Evolutionary conservation across 23 tunicate genomes (phyloP), one percentile per base, ranked within the genome.

Genomic region (Aplidium turbinatum): DNA sequence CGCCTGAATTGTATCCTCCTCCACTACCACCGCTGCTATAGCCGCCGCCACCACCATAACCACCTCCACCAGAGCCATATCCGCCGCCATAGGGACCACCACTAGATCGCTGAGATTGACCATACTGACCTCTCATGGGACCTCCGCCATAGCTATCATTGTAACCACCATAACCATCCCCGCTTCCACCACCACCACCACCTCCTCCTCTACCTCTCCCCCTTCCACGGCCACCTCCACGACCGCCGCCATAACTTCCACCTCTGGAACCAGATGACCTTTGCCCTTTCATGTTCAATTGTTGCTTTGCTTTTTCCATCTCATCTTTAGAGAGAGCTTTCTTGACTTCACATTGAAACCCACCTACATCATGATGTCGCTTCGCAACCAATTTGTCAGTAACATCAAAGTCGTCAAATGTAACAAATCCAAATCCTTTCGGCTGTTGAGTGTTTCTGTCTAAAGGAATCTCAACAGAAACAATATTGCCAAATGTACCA

Each of bases 311-410:
- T 56, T 54, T 77, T 56, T 85, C 91, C 78, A 85, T 50, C 61
- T 87, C 95, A 19, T 74, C 83, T 36, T 67, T 87, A 3, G 95
- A 87, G n/a, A 87, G 70, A n/a, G 95, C 95, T 55, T 87, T 87
- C 45, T 81, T 80, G n/a, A 87, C 95, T 66, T 87, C 88, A 52
- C 81, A 80, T 1, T n/a, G 42, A 40, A 74, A 58, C 20, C 88
- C 88, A 55, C 33, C 35, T 16, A 82, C 67, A 1, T 42, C 62
- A 53, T 82, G 83, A 32, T 65, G 51, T 38, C 95, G 62, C 35
- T 74, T 82, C 4, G 86, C 87, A 32, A 87, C 95, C 3, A 87
- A 56, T 57, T 87, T 87, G 42, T 87, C 95, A 0, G 75, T 77
- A 56, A 77, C 60, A 55, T 87, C 95, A 81, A 80, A 87, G 40